Percentiles rank a stretch among this genome's conserved stretches.
Conservation (phyloP, 2,888 invertebrate genomes). For the Torymus tubicola region DNA sequence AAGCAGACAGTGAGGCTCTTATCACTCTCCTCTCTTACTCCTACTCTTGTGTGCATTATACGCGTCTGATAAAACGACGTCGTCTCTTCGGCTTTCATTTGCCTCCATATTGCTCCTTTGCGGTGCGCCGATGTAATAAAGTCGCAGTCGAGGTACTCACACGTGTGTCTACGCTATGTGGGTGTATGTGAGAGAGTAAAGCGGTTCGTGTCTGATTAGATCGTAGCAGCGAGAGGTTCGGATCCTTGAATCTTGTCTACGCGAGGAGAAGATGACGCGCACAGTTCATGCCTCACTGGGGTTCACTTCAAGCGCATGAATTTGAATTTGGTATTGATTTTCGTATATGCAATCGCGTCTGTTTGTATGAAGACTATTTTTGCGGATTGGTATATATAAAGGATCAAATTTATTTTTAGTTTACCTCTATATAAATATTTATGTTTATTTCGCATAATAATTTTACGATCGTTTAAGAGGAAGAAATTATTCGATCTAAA, state of each 20-base stretch:
- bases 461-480: too few species aligned
- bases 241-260: neutral
- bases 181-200: neutral
- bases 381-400: too few species aligned
- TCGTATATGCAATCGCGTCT: too few species aligned
- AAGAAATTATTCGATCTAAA: too few species aligned
- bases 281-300: too few species aligned
- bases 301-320: too few species aligned
- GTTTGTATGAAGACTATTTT: too few species aligned
- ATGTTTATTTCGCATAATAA: too few species aligned
- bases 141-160: neutral
- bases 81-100: neutral
- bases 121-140: conserved; percentile 5
- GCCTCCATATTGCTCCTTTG: neutral
- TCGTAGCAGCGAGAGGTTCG: neutral
- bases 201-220: conserved; percentile 17
- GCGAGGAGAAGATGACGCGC: too few species aligned
- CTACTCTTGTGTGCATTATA: neutral
- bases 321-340: too few species aligned
- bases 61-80: conserved; percentile 14
- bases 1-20: neutral
- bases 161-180: conserved; percentile 10
- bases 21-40: neutral
- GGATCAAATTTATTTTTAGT: too few species aligned
- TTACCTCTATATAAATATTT: too few species aligned